A percentile compares a stretch with the other conserved stretches of the same genome.
Conservation (phyloP, 2,888 invertebrate genomes). For the Cecidostiba fungosa region DNA sequence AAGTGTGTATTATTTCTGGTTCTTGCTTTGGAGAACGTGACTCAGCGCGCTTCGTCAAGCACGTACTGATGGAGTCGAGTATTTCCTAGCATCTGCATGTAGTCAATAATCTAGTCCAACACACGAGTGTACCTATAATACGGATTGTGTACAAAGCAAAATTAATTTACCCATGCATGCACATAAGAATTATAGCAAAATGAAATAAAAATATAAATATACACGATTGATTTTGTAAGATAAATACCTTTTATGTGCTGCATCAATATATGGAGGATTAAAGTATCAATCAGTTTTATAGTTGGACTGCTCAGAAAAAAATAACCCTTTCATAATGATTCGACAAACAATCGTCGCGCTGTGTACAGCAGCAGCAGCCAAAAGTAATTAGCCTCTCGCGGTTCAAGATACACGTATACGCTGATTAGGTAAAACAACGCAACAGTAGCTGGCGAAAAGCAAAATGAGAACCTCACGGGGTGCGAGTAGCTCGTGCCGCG, state of each 20-base stretch:
- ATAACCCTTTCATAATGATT: no score
- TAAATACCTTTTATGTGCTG: no score
- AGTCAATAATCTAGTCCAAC: neutral
- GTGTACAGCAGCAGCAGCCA: neutral
- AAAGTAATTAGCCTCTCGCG: neutral
- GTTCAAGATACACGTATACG: neutral
- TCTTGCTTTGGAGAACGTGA: neutral
- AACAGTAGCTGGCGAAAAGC: neutral
- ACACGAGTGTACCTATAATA: no score
- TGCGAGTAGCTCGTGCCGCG: slow-evolving; percentile 74
- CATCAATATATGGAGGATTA: no score
- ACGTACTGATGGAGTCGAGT: neutral
- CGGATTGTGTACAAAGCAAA: neutral
- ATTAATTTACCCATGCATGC: neutral
- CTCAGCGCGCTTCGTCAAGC: neutral
- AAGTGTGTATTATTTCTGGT: neutral
- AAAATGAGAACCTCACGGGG: slow-evolving; percentile 71
- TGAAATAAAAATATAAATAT: no score
- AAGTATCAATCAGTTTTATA: no score
- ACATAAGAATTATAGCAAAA: no score
- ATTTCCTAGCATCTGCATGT: neutral
- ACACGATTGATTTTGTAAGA: no score
- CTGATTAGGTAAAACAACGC: neutral
- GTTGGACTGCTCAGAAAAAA: no score
- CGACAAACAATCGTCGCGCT: no score